A percentile compares a stretch with the other conserved stretches of the same genome.
These are phyloP conservation scores for Trinorchestia longiramus DNA, from an alignment of 1,140 invertebrate species.

Conservation along the genomic window DNA sequence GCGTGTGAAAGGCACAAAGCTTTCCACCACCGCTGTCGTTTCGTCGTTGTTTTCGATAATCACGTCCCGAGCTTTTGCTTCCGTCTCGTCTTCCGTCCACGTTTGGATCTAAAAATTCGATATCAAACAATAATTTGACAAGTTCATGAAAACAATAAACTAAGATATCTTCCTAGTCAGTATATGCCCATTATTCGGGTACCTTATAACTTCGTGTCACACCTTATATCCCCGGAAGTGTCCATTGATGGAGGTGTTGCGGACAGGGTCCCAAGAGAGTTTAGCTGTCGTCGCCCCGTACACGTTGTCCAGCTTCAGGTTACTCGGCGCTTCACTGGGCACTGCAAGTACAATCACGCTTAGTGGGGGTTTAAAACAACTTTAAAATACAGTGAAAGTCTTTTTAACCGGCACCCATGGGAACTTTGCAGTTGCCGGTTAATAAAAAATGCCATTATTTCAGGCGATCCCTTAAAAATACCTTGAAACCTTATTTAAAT, in stretches of 20 bases:
- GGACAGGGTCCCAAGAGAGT: constrained; percentile 86
- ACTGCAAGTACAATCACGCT: constrained; percentile 70
- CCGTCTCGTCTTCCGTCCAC: constrained; percentile 87
- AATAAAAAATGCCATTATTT: too few species aligned
- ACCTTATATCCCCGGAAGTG: constrained; percentile 94
- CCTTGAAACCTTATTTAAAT: too few species aligned
- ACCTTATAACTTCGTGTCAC: too few species aligned
- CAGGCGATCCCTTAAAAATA: too few species aligned
- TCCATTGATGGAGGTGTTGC: constrained; percentile 80
- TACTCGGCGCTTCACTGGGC: constrained; percentile 83
- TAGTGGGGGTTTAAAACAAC: neutral
- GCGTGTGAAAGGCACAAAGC: constrained; percentile 89
- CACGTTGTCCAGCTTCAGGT: constrained; percentile 84
- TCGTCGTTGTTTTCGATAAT: constrained; percentile 81
- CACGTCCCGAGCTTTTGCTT: constrained; percentile 82
- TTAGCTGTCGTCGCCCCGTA: constrained; percentile 81
- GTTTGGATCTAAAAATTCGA: constrained; percentile 80
- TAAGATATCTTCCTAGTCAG: neutral
- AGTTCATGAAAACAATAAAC: neutral
- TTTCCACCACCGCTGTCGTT: constrained; percentile 78
- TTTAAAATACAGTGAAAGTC: too few species aligned
- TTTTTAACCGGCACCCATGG: too few species aligned
- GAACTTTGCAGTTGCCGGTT: too few species aligned
- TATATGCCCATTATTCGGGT: neutral
- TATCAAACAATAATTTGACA: neutral